Evolutionary conservation across 2,113 vertebrate species (phyloP).

Genomic region (Pterocles gutturalis): DNA sequence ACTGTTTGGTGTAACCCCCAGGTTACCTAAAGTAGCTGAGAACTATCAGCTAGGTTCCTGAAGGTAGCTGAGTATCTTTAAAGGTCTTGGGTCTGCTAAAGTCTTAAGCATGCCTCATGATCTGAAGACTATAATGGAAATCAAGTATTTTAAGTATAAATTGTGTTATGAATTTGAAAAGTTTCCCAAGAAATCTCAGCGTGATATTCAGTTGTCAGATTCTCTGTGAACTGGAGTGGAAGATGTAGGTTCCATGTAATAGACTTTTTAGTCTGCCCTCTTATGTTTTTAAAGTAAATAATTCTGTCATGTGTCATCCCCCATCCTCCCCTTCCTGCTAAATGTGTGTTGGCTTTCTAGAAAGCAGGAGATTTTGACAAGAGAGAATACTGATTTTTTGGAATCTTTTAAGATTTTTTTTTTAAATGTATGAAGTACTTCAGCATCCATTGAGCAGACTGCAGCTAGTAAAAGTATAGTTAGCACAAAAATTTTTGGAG

Average conservation of each 20-base stretch:
- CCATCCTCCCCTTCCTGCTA: background rate
- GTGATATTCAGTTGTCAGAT: background rate
- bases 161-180: background rate
- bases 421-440: background rate
- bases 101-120: background rate
- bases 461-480: background rate
- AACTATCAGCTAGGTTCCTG: background rate
- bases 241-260: background rate
- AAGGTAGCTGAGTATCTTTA: background rate
- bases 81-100: background rate
- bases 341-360: background rate
- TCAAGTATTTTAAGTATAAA: constrained; percentile 32
- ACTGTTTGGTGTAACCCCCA: background rate
- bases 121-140: background rate
- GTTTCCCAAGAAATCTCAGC: background rate
- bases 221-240: background rate
- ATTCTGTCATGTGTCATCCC: background rate
- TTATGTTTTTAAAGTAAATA: background rate
- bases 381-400: background rate
- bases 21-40: background rate
- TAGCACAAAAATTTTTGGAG: background rate
- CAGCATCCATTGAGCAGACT: background rate
- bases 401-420: background rate
- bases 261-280: background rate
- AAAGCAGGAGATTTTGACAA: background rate